Base-by-base conservation (phyloP, 2,888 invertebrate genomes). In the Eutolmus rufibarbis region DNA sequence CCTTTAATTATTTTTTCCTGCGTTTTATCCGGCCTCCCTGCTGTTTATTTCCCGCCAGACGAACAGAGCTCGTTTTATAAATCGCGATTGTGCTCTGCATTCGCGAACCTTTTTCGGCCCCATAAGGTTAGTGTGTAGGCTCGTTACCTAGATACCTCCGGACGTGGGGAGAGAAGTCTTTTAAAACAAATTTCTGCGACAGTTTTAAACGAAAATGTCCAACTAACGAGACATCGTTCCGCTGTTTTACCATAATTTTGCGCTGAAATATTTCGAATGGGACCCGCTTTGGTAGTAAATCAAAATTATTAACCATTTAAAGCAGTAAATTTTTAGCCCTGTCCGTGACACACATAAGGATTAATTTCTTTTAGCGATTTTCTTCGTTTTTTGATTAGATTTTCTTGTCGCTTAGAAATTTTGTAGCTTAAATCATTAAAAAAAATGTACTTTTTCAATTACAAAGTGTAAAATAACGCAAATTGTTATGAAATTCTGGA, bases 141-240 rank as follows among this genome's bases (percentile, higher is more conserved):
- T 28, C 28, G 28, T 28, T 66, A 28, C 66, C 66, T 66, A 66
- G 66, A 28, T 66, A 66, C 12, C 66, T 28, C 66, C 66, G 2
- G 23, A 66, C 66, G 66, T 66, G 66, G 66, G 66, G 43, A 37
- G 40, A 31, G 46, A 78, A 23, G 43, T 16, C 51, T 79, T 34
- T 31, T 31, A 79, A 78, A 79, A 79, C 31, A 79, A 79, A 79
- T 79, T 79, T 76, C 31, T 79, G 79, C 79, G 79, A 79, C 79
- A 79, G 79, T 79, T 78, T 76, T n/a, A 76, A 79, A 79, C 16
- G 51, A 31, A 46, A 51, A 79, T 79, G 79, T 79, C 51, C 28
- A 46, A 28, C 51, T 51, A 79, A 79, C 79, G 51, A 79, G 79
- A 31, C 23, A 79, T 51, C 51, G 79, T 79, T 79, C 37, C 19